phyloP scores from a whole-genome alignment of 23 tunicate genomes.

The Diplosoma virens region DNA sequence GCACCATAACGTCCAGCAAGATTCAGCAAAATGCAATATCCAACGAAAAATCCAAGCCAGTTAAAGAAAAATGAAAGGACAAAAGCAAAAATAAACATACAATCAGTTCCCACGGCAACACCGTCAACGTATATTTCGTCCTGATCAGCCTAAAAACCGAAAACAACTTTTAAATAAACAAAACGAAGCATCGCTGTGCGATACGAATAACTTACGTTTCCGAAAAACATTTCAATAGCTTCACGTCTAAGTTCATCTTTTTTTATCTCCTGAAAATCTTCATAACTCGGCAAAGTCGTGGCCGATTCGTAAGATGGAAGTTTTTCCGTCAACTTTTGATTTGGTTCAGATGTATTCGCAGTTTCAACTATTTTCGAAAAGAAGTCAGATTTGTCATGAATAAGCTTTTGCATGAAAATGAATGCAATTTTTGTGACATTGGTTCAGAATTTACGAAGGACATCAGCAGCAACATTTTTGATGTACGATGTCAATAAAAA shows the following conservation, averaged over 20 bases:
- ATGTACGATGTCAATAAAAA: too few relatives aligned
- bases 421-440: too few relatives aligned
- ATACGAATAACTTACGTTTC: constrained; percentile 15
- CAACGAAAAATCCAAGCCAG: constrained; percentile 73
- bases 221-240: constrained; percentile 34
- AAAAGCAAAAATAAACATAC: constrained; percentile 49
- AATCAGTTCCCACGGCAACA: constrained; percentile 45
- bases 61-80: constrained; percentile 52
- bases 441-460: too few relatives aligned
- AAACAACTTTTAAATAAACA: neutral
- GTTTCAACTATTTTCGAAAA: too few relatives aligned
- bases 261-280: constrained; percentile 41
- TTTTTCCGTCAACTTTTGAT: too few relatives aligned
- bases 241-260: constrained; percentile 38
- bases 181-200: too few relatives aligned
- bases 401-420: too few relatives aligned
- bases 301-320: constrained; percentile 55
- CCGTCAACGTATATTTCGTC: constrained; percentile 47
- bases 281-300: constrained; percentile 49
- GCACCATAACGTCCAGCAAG: constrained; percentile 67
- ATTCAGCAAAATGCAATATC: constrained; percentile 52
- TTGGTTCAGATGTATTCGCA: too few relatives aligned
- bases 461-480: too few relatives aligned
- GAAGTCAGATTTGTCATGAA: too few relatives aligned
- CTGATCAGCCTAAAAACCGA: neutral